Percentiles rank a stretch among this genome's conserved stretches.
These are phyloP conservation scores for Carassius gibelio DNA, from an alignment of 2,113 vertebrate genomes.

Conservation along the genomic window DNA sequence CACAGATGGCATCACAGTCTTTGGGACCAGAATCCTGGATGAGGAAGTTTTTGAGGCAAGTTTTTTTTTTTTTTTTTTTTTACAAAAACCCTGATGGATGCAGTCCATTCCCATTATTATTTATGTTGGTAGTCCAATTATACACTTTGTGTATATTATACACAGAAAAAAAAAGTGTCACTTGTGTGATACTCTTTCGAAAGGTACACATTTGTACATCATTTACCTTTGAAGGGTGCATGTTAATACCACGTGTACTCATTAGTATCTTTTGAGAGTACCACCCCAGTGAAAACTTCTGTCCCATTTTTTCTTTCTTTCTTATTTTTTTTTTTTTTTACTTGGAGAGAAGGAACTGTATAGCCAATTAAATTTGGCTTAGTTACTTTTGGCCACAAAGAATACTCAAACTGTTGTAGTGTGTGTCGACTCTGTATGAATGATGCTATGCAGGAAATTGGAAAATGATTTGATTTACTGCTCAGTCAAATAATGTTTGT, in stretches of 20 bases:
- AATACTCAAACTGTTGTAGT: background rate
- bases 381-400: too few species aligned
- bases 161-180: background rate
- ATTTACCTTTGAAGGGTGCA: background rate
- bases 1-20: conserved; percentile 92
- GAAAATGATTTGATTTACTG: conserved; percentile 33
- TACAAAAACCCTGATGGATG: background rate
- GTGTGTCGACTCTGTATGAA: background rate
- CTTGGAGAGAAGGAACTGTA: too few species aligned
- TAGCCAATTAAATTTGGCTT: too few species aligned
- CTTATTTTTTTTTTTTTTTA: too few species aligned
- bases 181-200: background rate
- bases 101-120: background rate
- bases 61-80: background rate
- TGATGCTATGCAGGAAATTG: background rate
- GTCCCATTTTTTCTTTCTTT: background rate
- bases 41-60: conserved; percentile 96
- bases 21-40: conserved; percentile 95
- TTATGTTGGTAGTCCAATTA: background rate
- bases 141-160: background rate
- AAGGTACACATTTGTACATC: background rate
- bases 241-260: background rate
- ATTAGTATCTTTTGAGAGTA: background rate
- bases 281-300: too few species aligned
- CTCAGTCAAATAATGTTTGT: conserved; percentile 13